Percentiles rank a stretch among this genome's conserved stretches.
These are phyloP conservation scores for Limosa lapponica DNA, from an alignment of 2,797 vertebrate species.

Conservation along the genomic window DNA sequence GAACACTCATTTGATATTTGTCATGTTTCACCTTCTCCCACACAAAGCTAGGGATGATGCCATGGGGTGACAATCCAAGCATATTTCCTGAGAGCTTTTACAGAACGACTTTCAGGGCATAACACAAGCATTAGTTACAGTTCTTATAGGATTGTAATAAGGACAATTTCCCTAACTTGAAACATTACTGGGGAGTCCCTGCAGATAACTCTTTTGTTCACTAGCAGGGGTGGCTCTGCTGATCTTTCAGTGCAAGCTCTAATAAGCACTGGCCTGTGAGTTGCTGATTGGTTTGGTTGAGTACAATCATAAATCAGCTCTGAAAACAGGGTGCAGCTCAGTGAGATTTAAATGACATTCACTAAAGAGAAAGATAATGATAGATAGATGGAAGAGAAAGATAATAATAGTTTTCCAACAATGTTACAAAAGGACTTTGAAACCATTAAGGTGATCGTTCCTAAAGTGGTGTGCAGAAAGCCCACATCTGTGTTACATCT, in stretches of 20 bases:
- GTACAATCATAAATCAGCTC: conserved; percentile 35
- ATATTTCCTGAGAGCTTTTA: neutral
- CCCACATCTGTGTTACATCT: conserved; percentile 18
- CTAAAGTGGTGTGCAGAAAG: neutral
- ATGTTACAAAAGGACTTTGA: conserved; percentile 29
- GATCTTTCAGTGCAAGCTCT: neutral
- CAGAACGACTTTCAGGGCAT: neutral
- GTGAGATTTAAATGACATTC: conserved; percentile 15
- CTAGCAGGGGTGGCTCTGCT: neutral
- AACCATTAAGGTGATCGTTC: neutral
- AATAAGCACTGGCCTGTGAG: neutral
- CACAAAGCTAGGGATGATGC: neutral
- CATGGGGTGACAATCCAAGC: neutral
- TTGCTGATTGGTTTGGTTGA: neutral
- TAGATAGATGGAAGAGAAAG: neutral
- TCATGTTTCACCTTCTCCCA: neutral
- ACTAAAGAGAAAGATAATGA: neutral
- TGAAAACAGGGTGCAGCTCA: conserved; percentile 12
- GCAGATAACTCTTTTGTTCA: neutral
- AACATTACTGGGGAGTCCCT: neutral
- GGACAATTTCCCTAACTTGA: neutral
- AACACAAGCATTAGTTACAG: neutral
- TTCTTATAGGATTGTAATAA: neutral
- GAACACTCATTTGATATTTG: neutral
- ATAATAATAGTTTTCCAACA: neutral